Conservation (phyloP, 1,140 invertebrate species). For the Nautilus pompilius region DNA sequence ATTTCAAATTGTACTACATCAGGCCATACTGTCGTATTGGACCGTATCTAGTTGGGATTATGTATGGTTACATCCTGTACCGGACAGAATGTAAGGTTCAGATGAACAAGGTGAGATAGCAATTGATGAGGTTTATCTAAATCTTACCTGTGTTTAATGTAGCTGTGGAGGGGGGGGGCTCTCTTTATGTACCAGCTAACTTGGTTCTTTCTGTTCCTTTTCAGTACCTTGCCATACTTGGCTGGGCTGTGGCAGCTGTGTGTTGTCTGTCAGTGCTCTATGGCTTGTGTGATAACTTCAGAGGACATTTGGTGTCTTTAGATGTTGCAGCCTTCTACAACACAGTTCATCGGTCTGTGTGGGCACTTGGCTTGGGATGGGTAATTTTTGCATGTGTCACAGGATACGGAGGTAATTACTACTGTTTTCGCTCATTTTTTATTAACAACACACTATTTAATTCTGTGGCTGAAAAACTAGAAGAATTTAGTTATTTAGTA, state of each 20-base stretch:
- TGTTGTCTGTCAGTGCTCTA: constrained; percentile 27
- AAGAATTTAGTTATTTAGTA: too few relatives aligned
- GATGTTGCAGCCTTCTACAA: constrained; percentile 44
- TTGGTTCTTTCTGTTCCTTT: constrained; percentile 3
- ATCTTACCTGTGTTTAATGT: too few relatives aligned
- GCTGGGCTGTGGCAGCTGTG: constrained; percentile 23
- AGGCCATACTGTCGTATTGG: constrained; percentile 58
- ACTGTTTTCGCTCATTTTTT: neutral
- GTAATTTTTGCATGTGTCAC: constrained; percentile 54
- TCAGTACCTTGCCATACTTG: constrained; percentile 12
- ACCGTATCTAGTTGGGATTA: constrained; percentile 59
- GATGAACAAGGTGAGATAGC: constrained; percentile 22
- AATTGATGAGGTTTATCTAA: too few relatives aligned
- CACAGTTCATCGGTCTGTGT: constrained; percentile 44
- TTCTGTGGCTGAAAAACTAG: too few relatives aligned
- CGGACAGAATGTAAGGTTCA: constrained; percentile 22
- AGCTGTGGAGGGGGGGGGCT: constrained; percentile 7
- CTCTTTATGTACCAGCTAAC: constrained; percentile 9
- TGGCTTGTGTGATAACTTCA: constrained; percentile 21
- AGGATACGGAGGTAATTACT: constrained; percentile 40
- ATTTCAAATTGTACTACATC: too few relatives aligned
- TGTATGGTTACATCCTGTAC: constrained; percentile 54
- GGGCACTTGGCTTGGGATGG: constrained; percentile 54
- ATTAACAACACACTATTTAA: too few relatives aligned
- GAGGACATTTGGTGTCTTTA: constrained; percentile 15